Conservation (phyloP, 2,797 vertebrate species). For the Centropyge bicolor region DNA sequence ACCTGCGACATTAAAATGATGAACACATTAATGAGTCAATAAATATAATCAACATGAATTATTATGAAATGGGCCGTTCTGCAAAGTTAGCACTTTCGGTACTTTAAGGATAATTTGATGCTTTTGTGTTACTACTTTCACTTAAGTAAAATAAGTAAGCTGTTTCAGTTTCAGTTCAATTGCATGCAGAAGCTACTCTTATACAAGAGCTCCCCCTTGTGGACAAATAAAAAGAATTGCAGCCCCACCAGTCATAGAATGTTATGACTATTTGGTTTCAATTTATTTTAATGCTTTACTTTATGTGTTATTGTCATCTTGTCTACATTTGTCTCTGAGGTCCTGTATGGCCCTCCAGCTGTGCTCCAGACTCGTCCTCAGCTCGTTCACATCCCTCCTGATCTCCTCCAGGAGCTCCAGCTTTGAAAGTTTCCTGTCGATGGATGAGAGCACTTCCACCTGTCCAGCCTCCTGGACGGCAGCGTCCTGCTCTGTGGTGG, state of each 20-base stretch:
- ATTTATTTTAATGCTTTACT: background rate
- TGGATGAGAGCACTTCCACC: conserved; percentile 66
- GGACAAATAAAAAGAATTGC: conserved; percentile 28
- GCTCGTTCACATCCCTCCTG: conserved; percentile 68
- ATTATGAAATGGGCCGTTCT: background rate
- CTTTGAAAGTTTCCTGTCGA: conserved; percentile 79
- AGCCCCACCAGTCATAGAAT: background rate
- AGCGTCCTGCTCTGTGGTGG: background rate
- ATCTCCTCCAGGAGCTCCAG: conserved; percentile 80
- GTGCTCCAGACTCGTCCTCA: conserved; percentile 67
- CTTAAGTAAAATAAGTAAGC: background rate
- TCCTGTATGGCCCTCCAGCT: conserved; percentile 66
- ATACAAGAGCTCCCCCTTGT: conserved; percentile 67
- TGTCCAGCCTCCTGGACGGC: background rate
- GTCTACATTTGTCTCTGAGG: conserved; percentile 39
- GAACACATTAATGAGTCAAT: too few species aligned
- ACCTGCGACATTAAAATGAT: background rate
- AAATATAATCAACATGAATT: background rate
- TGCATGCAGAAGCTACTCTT: background rate
- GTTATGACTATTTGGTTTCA: background rate
- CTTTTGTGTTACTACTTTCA: background rate
- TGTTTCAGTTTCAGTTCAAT: background rate
- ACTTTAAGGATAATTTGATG: background rate
- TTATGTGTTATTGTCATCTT: background rate
- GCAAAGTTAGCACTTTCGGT: background rate